Evolutionary conservation across 2,797 vertebrate genomes (phyloP).

Genomic region (Pygocentrus nattereri): DNA sequence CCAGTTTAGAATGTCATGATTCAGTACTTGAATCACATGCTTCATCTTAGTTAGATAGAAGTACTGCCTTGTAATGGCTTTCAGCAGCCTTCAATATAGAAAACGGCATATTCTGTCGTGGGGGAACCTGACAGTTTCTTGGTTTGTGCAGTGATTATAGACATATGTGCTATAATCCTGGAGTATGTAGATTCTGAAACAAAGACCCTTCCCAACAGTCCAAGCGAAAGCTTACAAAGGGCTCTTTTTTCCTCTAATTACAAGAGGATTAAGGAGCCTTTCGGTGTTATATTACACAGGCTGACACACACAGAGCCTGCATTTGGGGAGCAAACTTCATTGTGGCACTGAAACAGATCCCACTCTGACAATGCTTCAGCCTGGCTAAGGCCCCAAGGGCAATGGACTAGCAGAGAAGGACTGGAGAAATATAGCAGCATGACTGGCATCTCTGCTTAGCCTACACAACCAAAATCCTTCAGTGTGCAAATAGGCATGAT

Average conservation of each 20-base stretch:
- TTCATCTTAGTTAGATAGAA: not conserved
- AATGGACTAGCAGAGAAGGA: not conserved
- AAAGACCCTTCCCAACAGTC: constrained; percentile 15
- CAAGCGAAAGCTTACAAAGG: constrained; percentile 12
- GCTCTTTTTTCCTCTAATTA: constrained; percentile 30
- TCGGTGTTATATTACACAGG: constrained; percentile 21
- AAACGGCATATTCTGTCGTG: not conserved
- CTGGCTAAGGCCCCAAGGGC: not conserved
- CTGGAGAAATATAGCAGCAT: not conserved
- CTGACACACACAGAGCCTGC: constrained; percentile 11
- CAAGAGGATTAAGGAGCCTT: constrained; percentile 27
- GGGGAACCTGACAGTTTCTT: not conserved
- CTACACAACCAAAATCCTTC: not conserved
- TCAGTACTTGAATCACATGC: not conserved
- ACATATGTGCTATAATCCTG: constrained; percentile 19
- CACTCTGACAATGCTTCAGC: constrained; percentile 1
- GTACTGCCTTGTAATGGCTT: not conserved
- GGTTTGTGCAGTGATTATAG: constrained; percentile 1
- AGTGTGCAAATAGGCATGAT: not conserved
- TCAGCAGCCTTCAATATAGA: not conserved
- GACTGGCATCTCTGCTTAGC: not conserved
- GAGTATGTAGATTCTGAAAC: constrained; percentile 30
- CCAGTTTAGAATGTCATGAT: not conserved
- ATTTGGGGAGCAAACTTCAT: constrained; percentile 1
- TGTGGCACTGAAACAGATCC: constrained; percentile 11